phyloP scores from a whole-genome alignment of 1,140 invertebrate species.

The Lysiphlebus fabarum region DNA sequence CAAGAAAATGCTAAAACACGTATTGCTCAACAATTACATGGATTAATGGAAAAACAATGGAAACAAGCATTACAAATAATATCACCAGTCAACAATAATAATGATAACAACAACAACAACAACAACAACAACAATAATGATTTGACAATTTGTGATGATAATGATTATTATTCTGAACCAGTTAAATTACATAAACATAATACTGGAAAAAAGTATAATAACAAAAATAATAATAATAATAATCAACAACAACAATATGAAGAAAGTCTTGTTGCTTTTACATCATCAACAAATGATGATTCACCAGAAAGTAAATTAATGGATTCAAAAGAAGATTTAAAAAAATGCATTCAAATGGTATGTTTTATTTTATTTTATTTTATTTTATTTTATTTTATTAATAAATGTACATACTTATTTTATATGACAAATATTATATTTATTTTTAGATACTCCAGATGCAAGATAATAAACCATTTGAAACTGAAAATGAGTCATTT shows the following conservation, averaged over 20 bases:
- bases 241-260: conserved; percentile 37
- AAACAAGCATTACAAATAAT: conserved; percentile 71
- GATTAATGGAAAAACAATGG: conserved; percentile 77
- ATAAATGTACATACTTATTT: not conserved
- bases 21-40: conserved; percentile 70
- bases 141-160: no score
- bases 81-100: conserved; percentile 39
- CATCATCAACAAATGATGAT: conserved; percentile 43
- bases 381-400: conserved; percentile 11
- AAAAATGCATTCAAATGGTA: conserved; percentile 51
- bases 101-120: no score
- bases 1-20: conserved; percentile 60
- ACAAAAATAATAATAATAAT: conserved; percentile 27
- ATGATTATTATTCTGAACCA: conserved; percentile 1
- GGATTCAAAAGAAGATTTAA: conserved; percentile 43
- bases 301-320: conserved; percentile 35
- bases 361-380: conserved; percentile 9
- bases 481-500: conserved; percentile 23
- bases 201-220: not conserved
- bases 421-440: no score
- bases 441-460: conserved; percentile 45
- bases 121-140: no score
- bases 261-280: conserved; percentile 39
- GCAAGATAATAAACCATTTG: conserved; percentile 42
- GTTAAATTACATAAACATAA: not conserved